phyloP scores from a whole-genome alignment of 2,113 vertebrate genomes.

The Raja brachyura region DNA sequence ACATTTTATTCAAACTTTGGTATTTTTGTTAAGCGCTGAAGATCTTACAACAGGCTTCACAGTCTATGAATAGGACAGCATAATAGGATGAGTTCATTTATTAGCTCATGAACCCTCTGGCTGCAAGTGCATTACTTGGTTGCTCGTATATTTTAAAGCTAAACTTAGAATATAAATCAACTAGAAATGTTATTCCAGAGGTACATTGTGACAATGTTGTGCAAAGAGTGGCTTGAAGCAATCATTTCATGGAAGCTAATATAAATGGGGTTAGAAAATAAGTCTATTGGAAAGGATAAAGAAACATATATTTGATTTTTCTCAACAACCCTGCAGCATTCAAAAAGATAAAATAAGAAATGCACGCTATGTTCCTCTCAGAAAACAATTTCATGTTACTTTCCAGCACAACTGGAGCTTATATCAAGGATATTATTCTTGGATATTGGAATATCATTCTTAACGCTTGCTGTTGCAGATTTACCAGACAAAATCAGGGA shows the following conservation, averaged over 20 bases:
- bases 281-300: not conserved
- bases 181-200: conserved; percentile 1
- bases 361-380: not conserved
- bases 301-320: not conserved
- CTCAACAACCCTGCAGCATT: not conserved
- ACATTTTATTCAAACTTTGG: not conserved
- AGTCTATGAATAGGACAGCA: not conserved
- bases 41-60: not conserved
- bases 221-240: not conserved
- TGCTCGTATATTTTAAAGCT: not conserved
- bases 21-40: not conserved
- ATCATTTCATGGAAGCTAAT: not conserved
- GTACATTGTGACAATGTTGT: not conserved
- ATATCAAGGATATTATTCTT: not conserved
- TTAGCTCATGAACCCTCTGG: not conserved
- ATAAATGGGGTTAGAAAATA: not conserved
- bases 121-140: not conserved
- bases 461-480: not conserved
- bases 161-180: not conserved
- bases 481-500: too few species aligned
- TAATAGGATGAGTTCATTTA: not conserved
- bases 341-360: not conserved
- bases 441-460: not conserved
- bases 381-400: not conserved
- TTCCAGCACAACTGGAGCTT: not conserved